Conservation (phyloP, 35 echinoderm and acorn worm genomes). For the Hemicentrotus pulcherrimus region DNA sequence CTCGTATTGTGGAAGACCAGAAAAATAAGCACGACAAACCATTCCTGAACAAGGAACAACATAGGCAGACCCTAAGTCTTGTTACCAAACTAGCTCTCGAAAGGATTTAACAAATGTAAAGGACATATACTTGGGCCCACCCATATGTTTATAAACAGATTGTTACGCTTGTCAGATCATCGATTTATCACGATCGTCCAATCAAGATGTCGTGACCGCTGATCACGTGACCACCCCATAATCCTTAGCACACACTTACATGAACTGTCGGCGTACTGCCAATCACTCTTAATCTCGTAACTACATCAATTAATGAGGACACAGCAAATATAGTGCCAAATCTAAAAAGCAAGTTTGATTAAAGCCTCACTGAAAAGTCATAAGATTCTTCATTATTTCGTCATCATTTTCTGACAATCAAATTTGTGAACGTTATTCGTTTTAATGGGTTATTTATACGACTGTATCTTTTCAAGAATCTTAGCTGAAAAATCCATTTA, state of each 20-base stretch:
- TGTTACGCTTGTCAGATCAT: slow-evolving; percentile 35
- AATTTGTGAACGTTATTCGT: no score
- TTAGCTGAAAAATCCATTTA: no score
- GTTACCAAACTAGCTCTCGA: background rate
- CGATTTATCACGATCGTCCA: slow-evolving; percentile 23
- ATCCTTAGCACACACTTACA: slow-evolving; percentile 1
- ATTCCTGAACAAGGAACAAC: no score
- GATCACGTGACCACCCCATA: slow-evolving; percentile 23
- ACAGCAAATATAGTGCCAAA: background rate
- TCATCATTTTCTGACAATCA: no score
- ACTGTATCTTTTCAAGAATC: no score
- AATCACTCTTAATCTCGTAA: background rate
- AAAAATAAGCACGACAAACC: background rate
- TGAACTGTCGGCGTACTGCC: background rate
- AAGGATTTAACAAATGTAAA: slow-evolving; percentile 14
- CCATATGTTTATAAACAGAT: slow-evolving; percentile 42
- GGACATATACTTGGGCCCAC: slow-evolving; percentile 29
- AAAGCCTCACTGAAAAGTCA: no score
- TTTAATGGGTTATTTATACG: no score
- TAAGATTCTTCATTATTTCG: no score
- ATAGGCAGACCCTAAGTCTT: background rate
- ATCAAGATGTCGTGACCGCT: background rate
- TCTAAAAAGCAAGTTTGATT: no score
- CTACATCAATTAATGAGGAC: background rate
- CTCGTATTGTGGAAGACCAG: background rate